Percentiles rank a stretch among this genome's conserved stretches.
Evolutionary conservation across 2,888 invertebrate species (phyloP).

Genomic region (Notodonta dromedarius): DNA sequence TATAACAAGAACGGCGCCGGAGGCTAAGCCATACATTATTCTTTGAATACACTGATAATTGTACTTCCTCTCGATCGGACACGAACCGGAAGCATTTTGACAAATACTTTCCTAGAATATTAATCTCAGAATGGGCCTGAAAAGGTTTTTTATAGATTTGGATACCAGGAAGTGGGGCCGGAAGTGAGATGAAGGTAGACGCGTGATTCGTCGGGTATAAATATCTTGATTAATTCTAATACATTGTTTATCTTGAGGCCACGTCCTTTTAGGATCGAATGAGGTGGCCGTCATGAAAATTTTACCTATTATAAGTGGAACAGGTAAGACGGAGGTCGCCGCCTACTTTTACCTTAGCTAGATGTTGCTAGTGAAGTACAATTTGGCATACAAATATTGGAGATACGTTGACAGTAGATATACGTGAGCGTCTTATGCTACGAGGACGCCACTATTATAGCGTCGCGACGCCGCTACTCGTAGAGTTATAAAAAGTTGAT

Average conservation of each 20-base stretch:
- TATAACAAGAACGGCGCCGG: not conserved
- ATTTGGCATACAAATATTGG: too few relatives aligned
- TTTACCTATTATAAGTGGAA: too few relatives aligned
- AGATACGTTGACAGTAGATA: too few relatives aligned
- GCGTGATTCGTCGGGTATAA: slow-evolving; percentile 15
- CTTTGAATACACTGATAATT: slow-evolving; percentile 4
- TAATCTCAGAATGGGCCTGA: slow-evolving; percentile 11
- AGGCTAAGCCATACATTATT: slow-evolving; percentile 5
- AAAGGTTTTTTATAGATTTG: slow-evolving; percentile 12
- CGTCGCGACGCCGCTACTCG: too few relatives aligned
- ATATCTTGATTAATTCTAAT: slow-evolving; percentile 16
- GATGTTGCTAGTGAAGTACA: too few relatives aligned
- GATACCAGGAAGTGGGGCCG: slow-evolving; percentile 17
- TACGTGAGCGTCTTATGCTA: too few relatives aligned
- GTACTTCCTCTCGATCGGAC: slow-evolving; percentile 13
- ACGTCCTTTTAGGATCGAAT: slow-evolving; percentile 6
- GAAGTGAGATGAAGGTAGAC: slow-evolving; percentile 13
- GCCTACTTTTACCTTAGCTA: too few relatives aligned
- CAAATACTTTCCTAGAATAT: slow-evolving; percentile 20
- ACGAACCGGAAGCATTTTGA: slow-evolving; percentile 7
- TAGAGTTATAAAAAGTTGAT: too few relatives aligned
- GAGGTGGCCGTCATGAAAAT: too few relatives aligned
- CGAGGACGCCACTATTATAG: too few relatives aligned
- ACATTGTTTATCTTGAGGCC: slow-evolving; percentile 19
- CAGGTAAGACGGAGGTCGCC: too few relatives aligned